Conservation (phyloP, 2,113 vertebrate genomes). For the Oryzias celebensis region DNA sequence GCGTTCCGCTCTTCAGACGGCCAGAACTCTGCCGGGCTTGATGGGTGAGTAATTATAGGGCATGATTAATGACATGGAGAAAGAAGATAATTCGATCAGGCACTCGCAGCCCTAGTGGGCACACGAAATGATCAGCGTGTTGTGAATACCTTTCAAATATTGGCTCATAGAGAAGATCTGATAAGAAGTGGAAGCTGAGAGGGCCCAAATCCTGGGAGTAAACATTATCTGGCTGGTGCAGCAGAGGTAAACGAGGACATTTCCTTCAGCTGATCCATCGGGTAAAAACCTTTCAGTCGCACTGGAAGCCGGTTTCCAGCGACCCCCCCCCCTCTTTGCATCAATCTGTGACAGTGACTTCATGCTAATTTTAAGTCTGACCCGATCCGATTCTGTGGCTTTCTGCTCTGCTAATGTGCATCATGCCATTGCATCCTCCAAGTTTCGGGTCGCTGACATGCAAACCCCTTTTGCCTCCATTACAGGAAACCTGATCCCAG, state of each 20-base stretch:
- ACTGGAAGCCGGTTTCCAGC: constrained; percentile 17
- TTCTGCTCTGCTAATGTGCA: constrained; percentile 39
- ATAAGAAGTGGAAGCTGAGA: constrained; percentile 33
- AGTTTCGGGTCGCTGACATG: constrained; percentile 58
- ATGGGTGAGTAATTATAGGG: constrained; percentile 46
- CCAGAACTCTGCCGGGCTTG: constrained; percentile 20
- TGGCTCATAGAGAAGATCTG: constrained; percentile 9
- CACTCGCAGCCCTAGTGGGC: constrained; percentile 12
- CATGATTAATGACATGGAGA: constrained; percentile 43
- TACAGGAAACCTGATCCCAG: constrained; percentile 73
- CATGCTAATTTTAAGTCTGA: constrained; percentile 51
- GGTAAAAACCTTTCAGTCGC: constrained; percentile 40
- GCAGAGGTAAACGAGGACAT: constrained; percentile 5
- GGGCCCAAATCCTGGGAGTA: constrained; percentile 20
- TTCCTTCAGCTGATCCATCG: constrained; percentile 15
- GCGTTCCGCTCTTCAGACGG: background rate
- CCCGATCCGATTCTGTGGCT: constrained; percentile 23
- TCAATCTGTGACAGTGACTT: constrained; percentile 42
- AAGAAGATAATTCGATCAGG: constrained; percentile 33
- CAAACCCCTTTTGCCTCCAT: constrained; percentile 58
- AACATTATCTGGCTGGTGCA: constrained; percentile 32
- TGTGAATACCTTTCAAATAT: constrained; percentile 2
- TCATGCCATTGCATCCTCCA: constrained; percentile 32
- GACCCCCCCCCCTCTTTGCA: constrained; percentile 6
- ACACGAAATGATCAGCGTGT: background rate